Evolutionary conservation across 2,113 vertebrate genomes (phyloP), one percentile per base, ranked within the genome.

Genomic region (Myotis lucifugus): DNA sequence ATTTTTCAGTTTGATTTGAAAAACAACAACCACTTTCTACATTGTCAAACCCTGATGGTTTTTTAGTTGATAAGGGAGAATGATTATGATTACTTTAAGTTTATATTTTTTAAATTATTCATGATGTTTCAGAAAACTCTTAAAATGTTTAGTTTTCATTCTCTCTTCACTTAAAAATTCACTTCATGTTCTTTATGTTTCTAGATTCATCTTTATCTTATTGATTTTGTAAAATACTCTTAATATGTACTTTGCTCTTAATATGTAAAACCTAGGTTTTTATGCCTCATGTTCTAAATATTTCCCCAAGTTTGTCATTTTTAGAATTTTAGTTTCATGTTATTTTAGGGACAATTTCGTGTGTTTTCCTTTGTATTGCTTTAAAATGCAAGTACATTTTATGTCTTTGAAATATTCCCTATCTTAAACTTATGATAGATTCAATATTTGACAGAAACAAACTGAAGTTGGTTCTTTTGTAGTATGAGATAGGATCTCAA

Each of bases 381-480:
- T 76, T 82, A 76, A 92, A 87, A 89, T 86, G 27, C 5, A 8
- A 66, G 11, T 19, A 25, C 3, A 34, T 90, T 72, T 74, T 74
- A 70, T 67, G 23, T 87, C 23, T 73, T 82, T 70, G 87, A 85
- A 67, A 67, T 93, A 94, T 48, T 67, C 1, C 5, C 15, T 78
- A 89, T 93, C 59, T 94, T 74, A 77, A 88, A 77, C 73, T 87
- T 93, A 48, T 88, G 34, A 40, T 70, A 76, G 67, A 40, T 77
- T 82, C 91, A 92, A 37, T 86, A 83, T 79, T 87, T 94, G 42
- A 46, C 14, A 77, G 46, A 94, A 88, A 76, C 8, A 21, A 52
- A 48, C 42, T 40, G 8, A 95, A 89, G 21, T 46, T 56, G 91
- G 27, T 86, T 64, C 9, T 94, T 89, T 54, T 73, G 23, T 82